Conservation (phyloP, 2,888 invertebrate genomes). For the Aphrophora alni region DNA sequence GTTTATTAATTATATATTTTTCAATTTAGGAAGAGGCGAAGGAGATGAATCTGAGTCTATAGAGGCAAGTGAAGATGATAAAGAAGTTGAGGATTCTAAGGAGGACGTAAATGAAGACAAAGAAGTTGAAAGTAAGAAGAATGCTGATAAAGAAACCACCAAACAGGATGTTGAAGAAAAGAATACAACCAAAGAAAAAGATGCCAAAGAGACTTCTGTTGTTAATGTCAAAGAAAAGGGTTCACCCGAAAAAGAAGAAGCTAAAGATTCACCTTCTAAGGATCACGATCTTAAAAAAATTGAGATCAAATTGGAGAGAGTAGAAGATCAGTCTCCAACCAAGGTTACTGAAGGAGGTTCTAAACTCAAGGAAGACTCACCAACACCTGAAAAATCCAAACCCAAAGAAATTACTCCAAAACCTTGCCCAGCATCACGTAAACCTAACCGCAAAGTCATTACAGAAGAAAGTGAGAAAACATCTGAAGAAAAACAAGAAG, state of each 20-base stretch:
- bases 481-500: not conserved
- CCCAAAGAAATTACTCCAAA: not conserved
- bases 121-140: slow-evolving; percentile 23
- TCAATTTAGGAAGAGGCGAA: slow-evolving; percentile 52
- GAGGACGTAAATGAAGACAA: not conserved
- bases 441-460: not conserved
- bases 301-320: not conserved
- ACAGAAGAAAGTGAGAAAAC: not conserved
- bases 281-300: not conserved
- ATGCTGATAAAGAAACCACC: slow-evolving; percentile 16
- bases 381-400: not conserved
- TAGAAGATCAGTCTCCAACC: not conserved
- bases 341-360: not conserved
- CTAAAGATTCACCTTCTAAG: not conserved
- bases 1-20: slow-evolving; percentile 1
- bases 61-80: slow-evolving; percentile 55
- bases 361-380: not conserved
- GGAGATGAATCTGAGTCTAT: slow-evolving; percentile 53
- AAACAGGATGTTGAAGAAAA: slow-evolving; percentile 15
- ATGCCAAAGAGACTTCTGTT: not conserved
- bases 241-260: not conserved
- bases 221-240: not conserved
- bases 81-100: slow-evolving; percentile 52
- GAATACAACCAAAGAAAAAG: not conserved
- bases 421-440: not conserved